These are phyloP conservation scores for Lydus trimaculatus DNA, from an alignment of 2,888 invertebrate genomes.

Conservation along the genomic window DNA sequence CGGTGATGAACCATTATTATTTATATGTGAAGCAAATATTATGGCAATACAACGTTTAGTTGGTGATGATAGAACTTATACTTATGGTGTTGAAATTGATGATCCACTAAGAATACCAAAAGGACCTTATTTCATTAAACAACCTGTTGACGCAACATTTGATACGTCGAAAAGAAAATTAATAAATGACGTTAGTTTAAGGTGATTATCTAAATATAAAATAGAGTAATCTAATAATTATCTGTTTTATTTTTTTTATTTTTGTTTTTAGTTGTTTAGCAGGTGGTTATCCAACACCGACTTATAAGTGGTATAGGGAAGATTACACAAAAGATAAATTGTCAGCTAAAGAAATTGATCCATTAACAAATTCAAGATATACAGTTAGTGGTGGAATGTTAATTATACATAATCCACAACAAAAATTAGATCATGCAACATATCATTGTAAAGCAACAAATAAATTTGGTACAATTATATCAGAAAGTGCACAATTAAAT, in stretches of 20 bases:
- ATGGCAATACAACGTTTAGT: slow-evolving; percentile 73
- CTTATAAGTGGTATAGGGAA: slow-evolving; percentile 90
- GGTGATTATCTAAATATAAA: slow-evolving; percentile 54
- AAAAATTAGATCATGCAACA: slow-evolving; percentile 79
- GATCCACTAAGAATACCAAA: slow-evolving; percentile 83
- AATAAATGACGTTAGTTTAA: slow-evolving; percentile 77
- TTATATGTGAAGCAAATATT: slow-evolving; percentile 89
- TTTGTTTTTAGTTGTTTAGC: slow-evolving; percentile 73
- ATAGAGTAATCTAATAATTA: background rate
- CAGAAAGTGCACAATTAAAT: slow-evolving; percentile 85
- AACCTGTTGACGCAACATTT: slow-evolving; percentile 84
- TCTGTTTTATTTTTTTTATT: too few species aligned
- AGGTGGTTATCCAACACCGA: slow-evolving; percentile 88
- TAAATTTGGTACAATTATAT: slow-evolving; percentile 85
- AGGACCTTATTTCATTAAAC: slow-evolving; percentile 88
- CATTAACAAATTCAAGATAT: slow-evolving; percentile 75
- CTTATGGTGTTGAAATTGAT: slow-evolving; percentile 84
- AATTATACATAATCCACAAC: slow-evolving; percentile 86
- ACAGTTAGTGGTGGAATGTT: slow-evolving; percentile 92
- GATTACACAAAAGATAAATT: slow-evolving; percentile 82
- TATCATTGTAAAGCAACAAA: slow-evolving; percentile 95
- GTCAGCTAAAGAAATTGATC: slow-evolving; percentile 77
- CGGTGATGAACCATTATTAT: slow-evolving; percentile 78
- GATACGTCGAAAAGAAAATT: slow-evolving; percentile 76
- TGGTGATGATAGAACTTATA: slow-evolving; percentile 79